phyloP scores from a whole-genome alignment of 1,140 invertebrate genomes.

The Zeugodacus cucurbitae region DNA sequence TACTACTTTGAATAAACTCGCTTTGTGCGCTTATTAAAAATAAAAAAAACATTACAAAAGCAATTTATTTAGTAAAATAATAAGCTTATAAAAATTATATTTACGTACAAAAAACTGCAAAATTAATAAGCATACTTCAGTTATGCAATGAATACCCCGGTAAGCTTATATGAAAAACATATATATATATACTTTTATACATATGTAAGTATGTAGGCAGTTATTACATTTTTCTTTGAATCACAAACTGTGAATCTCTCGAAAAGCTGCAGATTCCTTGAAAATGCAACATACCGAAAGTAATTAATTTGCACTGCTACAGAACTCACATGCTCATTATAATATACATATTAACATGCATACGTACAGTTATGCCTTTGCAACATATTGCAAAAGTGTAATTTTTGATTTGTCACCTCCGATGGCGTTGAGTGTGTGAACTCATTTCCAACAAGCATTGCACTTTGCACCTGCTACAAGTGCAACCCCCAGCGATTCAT shows the following conservation, averaged over 20 bases:
- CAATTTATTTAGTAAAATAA: background rate
- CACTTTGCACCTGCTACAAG: background rate
- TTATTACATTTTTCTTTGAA: background rate
- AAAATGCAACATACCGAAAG: constrained; percentile 1
- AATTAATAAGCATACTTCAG: background rate
- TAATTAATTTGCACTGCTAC: constrained; percentile 31
- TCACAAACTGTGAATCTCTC: background rate
- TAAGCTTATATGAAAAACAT: background rate
- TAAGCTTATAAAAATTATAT: background rate
- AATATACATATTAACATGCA: background rate
- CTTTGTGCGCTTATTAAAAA: background rate
- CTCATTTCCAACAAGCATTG: background rate
- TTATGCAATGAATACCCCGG: background rate
- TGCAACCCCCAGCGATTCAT: constrained; percentile 6
- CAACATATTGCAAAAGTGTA: constrained; percentile 1
- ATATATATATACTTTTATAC: background rate
- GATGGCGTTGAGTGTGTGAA: background rate
- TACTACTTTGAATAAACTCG: background rate
- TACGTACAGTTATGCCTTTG: background rate
- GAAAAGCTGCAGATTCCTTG: background rate
- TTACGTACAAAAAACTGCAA: background rate
- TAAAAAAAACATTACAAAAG: background rate
- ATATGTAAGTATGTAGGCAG: background rate
- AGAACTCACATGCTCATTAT: background rate
- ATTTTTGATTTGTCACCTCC: constrained; percentile 39